Evolutionary conservation across 2,888 invertebrate species (phyloP).

Genomic region (Phoronis australis): DNA sequence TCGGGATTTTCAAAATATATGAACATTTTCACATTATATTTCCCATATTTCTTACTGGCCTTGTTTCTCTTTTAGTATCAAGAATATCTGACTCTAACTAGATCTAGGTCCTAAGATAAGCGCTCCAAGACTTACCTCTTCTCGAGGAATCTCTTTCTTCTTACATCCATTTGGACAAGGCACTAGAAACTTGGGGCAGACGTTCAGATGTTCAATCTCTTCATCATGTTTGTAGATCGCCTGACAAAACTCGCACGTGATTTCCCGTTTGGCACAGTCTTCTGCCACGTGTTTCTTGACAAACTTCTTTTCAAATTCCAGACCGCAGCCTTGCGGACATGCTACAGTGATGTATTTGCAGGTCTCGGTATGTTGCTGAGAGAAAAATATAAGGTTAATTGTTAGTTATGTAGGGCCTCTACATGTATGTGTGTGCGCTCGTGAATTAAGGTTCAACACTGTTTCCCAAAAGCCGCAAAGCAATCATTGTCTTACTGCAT

Average conservation of each 20-base stretch:
- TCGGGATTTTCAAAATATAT: too few species aligned
- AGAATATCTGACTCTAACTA: too few species aligned
- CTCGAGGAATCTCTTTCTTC: slow-evolving; percentile 25
- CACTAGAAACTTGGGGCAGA: slow-evolving; percentile 26
- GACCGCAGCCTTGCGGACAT: slow-evolving; percentile 30
- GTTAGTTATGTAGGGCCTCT: too few species aligned
- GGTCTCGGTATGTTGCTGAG: slow-evolving; percentile 24
- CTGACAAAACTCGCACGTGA: slow-evolving; percentile 31
- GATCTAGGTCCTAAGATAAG: too few species aligned
- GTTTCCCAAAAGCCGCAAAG: too few species aligned
- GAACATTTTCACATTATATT: too few species aligned
- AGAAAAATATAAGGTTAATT: too few species aligned
- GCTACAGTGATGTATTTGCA: slow-evolving; percentile 23
- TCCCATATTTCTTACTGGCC: too few species aligned
- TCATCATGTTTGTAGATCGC: slow-evolving; percentile 18
- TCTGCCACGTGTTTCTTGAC: slow-evolving; percentile 23
- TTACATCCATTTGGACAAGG: slow-evolving; percentile 37
- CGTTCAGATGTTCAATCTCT: slow-evolving; percentile 26
- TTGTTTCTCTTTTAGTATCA: too few species aligned
- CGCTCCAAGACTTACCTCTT: slow-evolving; percentile 23
- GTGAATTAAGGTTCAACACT: too few species aligned
- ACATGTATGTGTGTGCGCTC: too few species aligned
- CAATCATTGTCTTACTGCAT: too few species aligned
- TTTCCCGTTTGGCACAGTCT: slow-evolving; percentile 30
- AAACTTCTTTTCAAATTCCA: slow-evolving; percentile 22